Base-by-base conservation (phyloP, 2,888 invertebrate genomes). In the Spodoptera littoralis region DNA sequence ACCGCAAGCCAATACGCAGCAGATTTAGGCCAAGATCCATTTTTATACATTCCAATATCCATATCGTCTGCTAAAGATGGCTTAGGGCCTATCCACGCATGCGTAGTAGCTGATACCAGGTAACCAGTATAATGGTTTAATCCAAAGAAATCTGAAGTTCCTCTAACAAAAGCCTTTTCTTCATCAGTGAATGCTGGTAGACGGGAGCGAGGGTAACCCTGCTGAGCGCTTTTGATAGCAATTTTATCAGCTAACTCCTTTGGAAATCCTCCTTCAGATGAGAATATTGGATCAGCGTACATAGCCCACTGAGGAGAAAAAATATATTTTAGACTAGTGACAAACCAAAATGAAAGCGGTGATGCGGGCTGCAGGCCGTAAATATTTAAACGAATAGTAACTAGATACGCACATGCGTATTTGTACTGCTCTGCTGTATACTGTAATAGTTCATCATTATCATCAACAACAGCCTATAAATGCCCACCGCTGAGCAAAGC, bases 81-180 rank as follows among this genome's bases (percentile, higher is more conserved):
- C 1, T 85, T 83, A 0, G 77, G 58, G 8, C 73, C 13, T 1
- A 67, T 27, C 0, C 8, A 12, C n/a, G 80, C 79, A 22, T 85
- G 57, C 12, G 86, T 76, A 0, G 81, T 79, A 0, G 88, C 87
- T 0, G 89, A 87, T 11, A 89, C 57, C 2, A 85, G 45, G 0
- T n/a, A 84, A 0, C 95, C 86, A 0, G 96, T 95, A 82, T 97
- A 97, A 62, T 96, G 95, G 79, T 97, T 97, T 3, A 97, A 88
- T 1, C 97, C 91, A n/a, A 91, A 84, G 81, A 91, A 92, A 62
- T 92, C 92, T 0, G 80, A 70, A 2, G 88, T 60, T 4, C 92
- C 92, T 54, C 72, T 84, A 0, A 86, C 84, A 0, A 84, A 81
- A 0, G 65, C 65, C 6, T 73, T 79, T 83, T 95, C 93, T 58